Evolutionary conservation across 2,888 invertebrate species (phyloP), one percentile per base, ranked within the genome.

Genomic region (Trachelus iudaicus): DNA sequence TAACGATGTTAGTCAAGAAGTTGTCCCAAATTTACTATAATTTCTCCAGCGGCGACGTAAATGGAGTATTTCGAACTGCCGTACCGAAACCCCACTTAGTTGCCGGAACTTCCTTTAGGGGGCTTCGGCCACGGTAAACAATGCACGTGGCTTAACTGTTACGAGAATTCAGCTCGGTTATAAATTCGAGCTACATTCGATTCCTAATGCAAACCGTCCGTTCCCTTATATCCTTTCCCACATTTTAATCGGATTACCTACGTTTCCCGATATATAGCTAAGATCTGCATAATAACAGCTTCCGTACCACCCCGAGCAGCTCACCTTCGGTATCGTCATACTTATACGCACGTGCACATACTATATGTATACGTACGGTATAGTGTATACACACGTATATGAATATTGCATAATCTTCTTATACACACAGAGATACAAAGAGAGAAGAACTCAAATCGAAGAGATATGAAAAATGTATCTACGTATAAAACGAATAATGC

Each of bases 231-330:
- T 81, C 77, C 83, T 85, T 85, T 85, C 82, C 84, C 84, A 85
- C 86, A 86, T 86, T 86, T 85, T 83, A 82, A 85, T 86, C 83
- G 84, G 85, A 86, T 86, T 85, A 85, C 81, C 84, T 82, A 77
- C 81, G 81, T 83, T 82, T 83, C 80, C 82, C 81, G 79, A 81
- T 83, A 83, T 81, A 80, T 82, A 82, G 68, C 81, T 77, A 82
- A 82, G 82, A 83, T 84, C 84, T 84, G 83, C 83, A 83, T 84
- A 83, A 84, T 84, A 82, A 84, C 56, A 56, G 56, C 23, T 56
- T 56, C 56, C 56, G 23, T 23, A 23, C 56, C 56, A 15, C 23
- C 23, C 15, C 56, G 56, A 56, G 23, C 23, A 23, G 56, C 23
- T 56, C 56, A 56, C 23, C 56, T 56, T 56, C 56, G 56, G 2